Conservation (phyloP, 2,888 invertebrate species). For the Muschampia plurimacula region DNA sequence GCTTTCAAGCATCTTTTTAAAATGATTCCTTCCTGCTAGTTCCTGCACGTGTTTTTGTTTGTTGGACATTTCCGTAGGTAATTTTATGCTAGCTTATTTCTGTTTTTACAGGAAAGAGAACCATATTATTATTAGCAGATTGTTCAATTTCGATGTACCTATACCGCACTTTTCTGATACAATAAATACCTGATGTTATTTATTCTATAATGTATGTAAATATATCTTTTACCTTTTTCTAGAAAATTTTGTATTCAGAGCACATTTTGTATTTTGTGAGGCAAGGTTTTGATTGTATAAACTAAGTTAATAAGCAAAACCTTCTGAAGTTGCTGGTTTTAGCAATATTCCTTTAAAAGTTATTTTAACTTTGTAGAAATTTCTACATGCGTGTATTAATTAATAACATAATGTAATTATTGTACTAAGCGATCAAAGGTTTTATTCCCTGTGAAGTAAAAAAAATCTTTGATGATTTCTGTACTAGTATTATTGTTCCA, state of each 20-base stretch:
- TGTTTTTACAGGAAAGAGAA: too few species aligned
- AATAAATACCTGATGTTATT: too few species aligned
- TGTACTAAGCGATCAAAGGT: not conserved
- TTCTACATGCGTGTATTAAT: slow-evolving; percentile 2
- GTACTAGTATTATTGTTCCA: too few species aligned
- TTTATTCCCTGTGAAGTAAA: not conserved
- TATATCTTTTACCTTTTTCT: too few species aligned
- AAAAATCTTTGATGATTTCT: too few species aligned
- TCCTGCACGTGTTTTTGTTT: slow-evolving; percentile 12
- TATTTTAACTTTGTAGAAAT: slow-evolving; percentile 19
- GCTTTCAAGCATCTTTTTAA: slow-evolving; percentile 14
- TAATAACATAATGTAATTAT: not conserved
- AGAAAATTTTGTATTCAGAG: slow-evolving; percentile 19
- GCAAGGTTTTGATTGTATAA: slow-evolving; percentile 21
- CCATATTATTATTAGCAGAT: too few species aligned
- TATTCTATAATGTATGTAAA: too few species aligned
- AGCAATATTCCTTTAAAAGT: slow-evolving; percentile 8
- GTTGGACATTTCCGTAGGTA: too few species aligned
- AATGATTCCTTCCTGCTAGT: not conserved
- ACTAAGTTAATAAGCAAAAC: slow-evolving; percentile 26
- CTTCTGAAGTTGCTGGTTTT: slow-evolving; percentile 23
- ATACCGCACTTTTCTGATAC: too few species aligned
- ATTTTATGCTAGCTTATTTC: too few species aligned
- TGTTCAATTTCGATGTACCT: too few species aligned
- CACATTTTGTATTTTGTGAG: slow-evolving; percentile 7